Conservation (phyloP, 2,113 vertebrate species). For the Paedocypris sp. region DNA sequence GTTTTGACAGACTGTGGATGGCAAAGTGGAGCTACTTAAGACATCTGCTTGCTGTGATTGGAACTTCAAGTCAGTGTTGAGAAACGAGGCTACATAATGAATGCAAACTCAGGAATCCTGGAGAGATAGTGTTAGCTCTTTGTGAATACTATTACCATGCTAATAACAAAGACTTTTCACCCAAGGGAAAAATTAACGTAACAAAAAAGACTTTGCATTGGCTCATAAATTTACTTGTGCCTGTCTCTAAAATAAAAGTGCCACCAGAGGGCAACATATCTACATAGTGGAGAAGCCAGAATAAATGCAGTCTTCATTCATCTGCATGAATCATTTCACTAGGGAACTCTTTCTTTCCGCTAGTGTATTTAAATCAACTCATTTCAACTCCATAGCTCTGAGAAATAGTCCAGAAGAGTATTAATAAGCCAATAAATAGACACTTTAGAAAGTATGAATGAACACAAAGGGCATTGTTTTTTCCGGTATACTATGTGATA, state of each 20-base stretch:
- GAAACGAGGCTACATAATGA: conserved; percentile 22
- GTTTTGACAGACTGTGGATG: conserved; percentile 3
- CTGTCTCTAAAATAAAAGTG: not conserved
- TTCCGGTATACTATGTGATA: not conserved
- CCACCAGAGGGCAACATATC: conserved; percentile 58
- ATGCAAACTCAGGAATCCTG: conserved; percentile 29
- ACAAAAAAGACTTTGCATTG: conserved; percentile 30
- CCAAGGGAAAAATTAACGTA: conserved; percentile 12
- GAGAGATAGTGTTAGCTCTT: conserved; percentile 27
- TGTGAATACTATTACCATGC: conserved; percentile 32
- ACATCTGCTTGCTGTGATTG: conserved; percentile 24
- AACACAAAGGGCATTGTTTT: conserved; percentile 7
- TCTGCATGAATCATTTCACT: conserved; percentile 46
- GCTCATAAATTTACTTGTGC: conserved; percentile 10
- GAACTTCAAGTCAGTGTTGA: not conserved
- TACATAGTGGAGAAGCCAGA: conserved; percentile 44
- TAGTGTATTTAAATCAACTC: conserved; percentile 31
- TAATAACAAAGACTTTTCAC: conserved; percentile 27
- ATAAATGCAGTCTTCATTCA: conserved; percentile 42
- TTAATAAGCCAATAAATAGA: not conserved
- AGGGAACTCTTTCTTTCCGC: conserved; percentile 20
- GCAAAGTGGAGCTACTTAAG: conserved; percentile 20
- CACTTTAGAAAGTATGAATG: not conserved
- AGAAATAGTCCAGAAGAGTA: not conserved
- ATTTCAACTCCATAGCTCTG: not conserved